Percentiles rank a stretch among this genome's conserved stretches.
Evolutionary conservation across 2,888 invertebrate genomes (phyloP).

Genomic region (Pemphredon lugubris): DNA sequence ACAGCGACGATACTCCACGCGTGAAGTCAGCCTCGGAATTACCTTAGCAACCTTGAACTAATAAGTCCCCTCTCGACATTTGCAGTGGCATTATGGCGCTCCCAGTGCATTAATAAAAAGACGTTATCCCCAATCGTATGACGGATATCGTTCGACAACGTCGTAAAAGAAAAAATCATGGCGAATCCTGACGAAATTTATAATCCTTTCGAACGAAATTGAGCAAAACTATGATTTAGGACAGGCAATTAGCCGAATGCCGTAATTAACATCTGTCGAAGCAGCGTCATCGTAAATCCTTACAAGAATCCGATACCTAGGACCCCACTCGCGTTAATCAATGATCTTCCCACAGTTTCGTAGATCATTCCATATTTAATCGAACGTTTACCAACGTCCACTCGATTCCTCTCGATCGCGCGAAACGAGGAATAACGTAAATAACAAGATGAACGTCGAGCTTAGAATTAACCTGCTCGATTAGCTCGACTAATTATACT

Average conservation of each 20-base stretch:
- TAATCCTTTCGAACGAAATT: background rate
- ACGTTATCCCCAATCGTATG: constrained; percentile 1
- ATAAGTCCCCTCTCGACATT: constrained; percentile 44
- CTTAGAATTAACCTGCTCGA: too few relatives aligned
- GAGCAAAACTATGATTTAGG: constrained; percentile 3
- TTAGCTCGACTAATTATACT: too few relatives aligned
- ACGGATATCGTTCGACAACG: background rate
- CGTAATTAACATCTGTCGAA: constrained; percentile 28
- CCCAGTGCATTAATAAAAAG: constrained; percentile 28
- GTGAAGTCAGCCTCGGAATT: constrained; percentile 47
- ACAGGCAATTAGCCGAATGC: constrained; percentile 18
- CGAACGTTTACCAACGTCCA: background rate
- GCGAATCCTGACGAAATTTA: background rate
- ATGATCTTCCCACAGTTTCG: background rate
- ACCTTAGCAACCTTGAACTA: constrained; percentile 55
- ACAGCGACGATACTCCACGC: constrained; percentile 30
- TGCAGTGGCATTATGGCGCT: constrained; percentile 44
- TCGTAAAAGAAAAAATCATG: background rate
- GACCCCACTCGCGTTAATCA: constrained; percentile 3
- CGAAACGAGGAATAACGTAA: too few relatives aligned
- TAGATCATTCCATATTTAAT: background rate
- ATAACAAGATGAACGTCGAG: too few relatives aligned
- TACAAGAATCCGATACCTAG: constrained; percentile 1
- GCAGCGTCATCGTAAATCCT: constrained; percentile 17
- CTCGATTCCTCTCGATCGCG: too few relatives aligned